Conservation (phyloP, 2,113 vertebrate species). For the Alaudala cheleensis region DNA sequence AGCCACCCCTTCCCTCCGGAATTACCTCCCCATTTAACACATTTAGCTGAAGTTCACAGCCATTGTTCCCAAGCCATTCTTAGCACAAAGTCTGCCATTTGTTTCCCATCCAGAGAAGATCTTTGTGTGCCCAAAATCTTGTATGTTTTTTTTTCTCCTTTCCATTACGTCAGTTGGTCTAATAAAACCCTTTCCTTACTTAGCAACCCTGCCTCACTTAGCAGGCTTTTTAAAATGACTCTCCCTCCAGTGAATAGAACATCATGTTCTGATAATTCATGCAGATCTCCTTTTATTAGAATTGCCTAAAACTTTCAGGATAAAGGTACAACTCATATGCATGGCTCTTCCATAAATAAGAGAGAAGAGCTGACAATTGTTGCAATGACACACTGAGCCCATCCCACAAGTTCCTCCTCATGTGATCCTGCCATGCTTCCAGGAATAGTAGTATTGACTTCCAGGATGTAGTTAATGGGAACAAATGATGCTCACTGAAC, state of each 20-base stretch:
- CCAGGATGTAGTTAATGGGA: not conserved
- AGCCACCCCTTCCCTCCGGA: not conserved
- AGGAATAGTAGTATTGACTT: conserved; percentile 31
- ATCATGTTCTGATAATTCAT: conserved; percentile 58
- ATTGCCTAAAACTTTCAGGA: conserved; percentile 72
- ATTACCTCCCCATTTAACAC: not conserved
- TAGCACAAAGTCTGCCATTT: not conserved
- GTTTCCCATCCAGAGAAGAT: conserved; percentile 1
- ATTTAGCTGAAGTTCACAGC: not conserved
- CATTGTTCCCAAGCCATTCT: not conserved
- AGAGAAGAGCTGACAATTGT: conserved; percentile 57
- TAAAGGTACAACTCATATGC: conserved; percentile 66
- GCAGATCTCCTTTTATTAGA: conserved; percentile 68
- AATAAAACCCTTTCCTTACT: conserved; percentile 63
- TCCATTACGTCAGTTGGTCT: conserved; percentile 47
- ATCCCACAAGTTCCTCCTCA: conserved; percentile 17
- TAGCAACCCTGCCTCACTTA: conserved; percentile 62
- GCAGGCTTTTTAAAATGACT: conserved; percentile 34
- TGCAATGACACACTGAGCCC: conserved; percentile 60
- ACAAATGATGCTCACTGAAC: not conserved
- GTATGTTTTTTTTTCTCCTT: not conserved
- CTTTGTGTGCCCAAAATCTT: conserved; percentile 8
- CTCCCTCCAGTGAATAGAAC: conserved; percentile 46
- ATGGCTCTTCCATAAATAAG: conserved; percentile 53
- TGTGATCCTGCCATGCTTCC: not conserved